These are phyloP conservation scores for Phoebastria nigripes DNA, from an alignment of 2,797 vertebrate species.

Conservation along the genomic window DNA sequence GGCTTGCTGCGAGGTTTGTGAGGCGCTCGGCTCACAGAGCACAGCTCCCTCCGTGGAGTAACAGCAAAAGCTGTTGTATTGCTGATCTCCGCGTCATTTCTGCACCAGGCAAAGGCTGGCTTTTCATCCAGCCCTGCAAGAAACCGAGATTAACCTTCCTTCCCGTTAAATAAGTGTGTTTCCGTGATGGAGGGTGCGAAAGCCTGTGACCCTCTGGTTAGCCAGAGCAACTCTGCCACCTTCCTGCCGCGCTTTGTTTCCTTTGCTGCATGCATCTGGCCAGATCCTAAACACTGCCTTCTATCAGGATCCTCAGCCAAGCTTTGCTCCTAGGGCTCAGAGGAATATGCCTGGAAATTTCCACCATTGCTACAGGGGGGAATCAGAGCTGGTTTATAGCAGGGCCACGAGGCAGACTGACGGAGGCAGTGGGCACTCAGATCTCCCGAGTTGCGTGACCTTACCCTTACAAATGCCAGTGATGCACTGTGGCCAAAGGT, in stretches of 20 bases:
- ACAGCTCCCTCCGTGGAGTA: background rate
- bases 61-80: background rate
- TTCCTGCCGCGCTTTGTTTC: conserved; percentile 34
- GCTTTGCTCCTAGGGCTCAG: background rate
- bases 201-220: background rate
- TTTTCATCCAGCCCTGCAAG: background rate
- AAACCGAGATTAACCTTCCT: background rate
- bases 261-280: background rate
- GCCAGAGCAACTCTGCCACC: conserved; percentile 3
- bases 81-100: background rate
- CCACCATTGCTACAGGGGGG: background rate
- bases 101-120: background rate
- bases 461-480: background rate
- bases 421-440: background rate
- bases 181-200: background rate
- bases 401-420: rapidly evolving
- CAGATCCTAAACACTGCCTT: background rate
- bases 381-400: rapidly evolving
- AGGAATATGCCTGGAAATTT: background rate
- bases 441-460: background rate
- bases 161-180: background rate
- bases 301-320: background rate
- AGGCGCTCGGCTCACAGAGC: background rate
- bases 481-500: background rate
- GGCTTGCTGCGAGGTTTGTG: background rate